These are phyloP conservation scores for Phoenicopterus ruber DNA, from an alignment of 2,113 vertebrate species.

Conservation along the genomic window DNA sequence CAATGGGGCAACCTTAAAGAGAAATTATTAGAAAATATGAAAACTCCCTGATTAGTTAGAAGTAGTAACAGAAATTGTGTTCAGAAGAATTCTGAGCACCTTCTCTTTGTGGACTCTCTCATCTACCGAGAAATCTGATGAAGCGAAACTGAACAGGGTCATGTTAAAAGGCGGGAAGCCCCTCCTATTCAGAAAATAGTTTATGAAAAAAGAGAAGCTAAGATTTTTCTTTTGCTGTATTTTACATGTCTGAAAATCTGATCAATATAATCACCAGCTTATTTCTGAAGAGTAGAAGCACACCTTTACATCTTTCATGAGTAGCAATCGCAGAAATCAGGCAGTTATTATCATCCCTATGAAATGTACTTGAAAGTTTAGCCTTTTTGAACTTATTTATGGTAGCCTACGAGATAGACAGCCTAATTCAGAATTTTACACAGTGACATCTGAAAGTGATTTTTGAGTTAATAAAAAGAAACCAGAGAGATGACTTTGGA, in stretches of 20 bases:
- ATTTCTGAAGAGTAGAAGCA: background rate
- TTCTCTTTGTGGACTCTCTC: background rate
- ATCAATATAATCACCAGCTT: background rate
- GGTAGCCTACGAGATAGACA: background rate
- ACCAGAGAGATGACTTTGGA: background rate
- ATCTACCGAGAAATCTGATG: background rate
- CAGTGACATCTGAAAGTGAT: background rate
- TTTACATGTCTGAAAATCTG: background rate
- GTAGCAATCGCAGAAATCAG: background rate
- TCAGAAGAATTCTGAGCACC: background rate
- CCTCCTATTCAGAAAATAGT: background rate
- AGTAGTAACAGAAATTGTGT: background rate
- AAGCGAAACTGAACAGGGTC: fast-evolving
- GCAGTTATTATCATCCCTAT: background rate
- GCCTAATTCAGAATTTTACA: background rate
- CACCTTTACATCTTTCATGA: background rate
- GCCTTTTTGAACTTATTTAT: background rate
- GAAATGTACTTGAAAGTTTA: background rate
- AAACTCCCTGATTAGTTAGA: slow-evolving; percentile 12
- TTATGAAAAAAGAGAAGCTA: background rate
- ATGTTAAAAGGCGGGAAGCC: background rate
- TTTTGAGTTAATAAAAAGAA: background rate
- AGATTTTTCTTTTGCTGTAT: background rate
- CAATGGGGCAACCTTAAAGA: background rate
- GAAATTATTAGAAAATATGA: background rate